phyloP scores from a whole-genome alignment of 1,140 invertebrate genomes.

The Plutomurus gul region DNA sequence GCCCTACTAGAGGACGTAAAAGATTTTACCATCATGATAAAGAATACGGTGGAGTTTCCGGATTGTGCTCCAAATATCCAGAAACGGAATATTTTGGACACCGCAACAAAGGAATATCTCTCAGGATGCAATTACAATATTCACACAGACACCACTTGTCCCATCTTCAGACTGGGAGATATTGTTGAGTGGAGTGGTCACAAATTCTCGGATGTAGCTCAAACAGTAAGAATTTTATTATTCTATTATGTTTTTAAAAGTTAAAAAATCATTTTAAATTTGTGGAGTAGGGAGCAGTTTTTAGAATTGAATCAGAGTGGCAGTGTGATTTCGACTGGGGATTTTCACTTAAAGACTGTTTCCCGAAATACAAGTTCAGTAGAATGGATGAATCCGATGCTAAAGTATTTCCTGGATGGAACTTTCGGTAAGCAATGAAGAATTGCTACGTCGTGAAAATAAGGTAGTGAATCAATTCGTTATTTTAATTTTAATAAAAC shows the following conservation, averaged over 20 bases:
- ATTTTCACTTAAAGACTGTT: constrained; percentile 57
- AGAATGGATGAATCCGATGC: constrained; percentile 57
- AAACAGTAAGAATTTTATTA: constrained; percentile 53
- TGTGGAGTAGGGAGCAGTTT: constrained; percentile 60
- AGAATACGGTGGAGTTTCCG: constrained; percentile 58
- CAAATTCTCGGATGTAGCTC: constrained; percentile 56
- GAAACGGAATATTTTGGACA: constrained; percentile 60
- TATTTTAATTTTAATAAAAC: neutral
- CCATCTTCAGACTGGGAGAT: constrained; percentile 61
- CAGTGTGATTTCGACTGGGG: constrained; percentile 63
- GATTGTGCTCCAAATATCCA: constrained; percentile 46
- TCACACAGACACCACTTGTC: constrained; percentile 58
- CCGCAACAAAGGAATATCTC: constrained; percentile 56
- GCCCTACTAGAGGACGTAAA: constrained; percentile 27
- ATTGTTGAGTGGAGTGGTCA: constrained; percentile 58
- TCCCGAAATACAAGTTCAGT: constrained; percentile 61
- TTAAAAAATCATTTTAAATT: constrained; percentile 55
- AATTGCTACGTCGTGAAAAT: neutral
- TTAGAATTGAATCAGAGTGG: constrained; percentile 62
- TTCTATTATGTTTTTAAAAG: neutral
- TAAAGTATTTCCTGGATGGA: constrained; percentile 58
- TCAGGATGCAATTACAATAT: constrained; percentile 58
- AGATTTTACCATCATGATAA: constrained; percentile 51
- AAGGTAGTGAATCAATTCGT: neutral
- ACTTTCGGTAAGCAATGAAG: constrained; percentile 60